These are phyloP conservation scores for Thalassarche chlororhynchos DNA, from an alignment of 2,113 vertebrate species.

Conservation along the genomic window DNA sequence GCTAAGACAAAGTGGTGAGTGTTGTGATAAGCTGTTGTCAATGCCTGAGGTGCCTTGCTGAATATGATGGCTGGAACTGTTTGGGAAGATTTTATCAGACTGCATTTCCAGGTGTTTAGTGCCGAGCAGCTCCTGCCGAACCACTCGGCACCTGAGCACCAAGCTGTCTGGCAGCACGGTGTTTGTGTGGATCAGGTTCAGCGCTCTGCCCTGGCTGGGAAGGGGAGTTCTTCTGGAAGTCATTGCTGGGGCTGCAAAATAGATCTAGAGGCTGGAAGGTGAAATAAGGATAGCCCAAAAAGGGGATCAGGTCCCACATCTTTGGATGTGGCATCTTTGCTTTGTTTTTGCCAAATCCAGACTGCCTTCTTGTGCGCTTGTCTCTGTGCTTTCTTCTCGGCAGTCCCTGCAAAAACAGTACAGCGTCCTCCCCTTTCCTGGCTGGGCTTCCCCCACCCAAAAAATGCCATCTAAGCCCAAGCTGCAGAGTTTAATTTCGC, in stretches of 20 bases:
- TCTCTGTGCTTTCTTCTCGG: background rate
- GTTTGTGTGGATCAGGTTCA: background rate
- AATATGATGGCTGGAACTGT: background rate
- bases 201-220: background rate
- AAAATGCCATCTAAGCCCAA: background rate
- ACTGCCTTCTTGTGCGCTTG: background rate
- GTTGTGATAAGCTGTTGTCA: background rate
- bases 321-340: background rate
- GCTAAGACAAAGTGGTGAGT: background rate
- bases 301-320: fast-evolving
- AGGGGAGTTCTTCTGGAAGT: background rate
- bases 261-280: background rate
- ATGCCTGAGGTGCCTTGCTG: background rate
- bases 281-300: background rate
- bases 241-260: background rate
- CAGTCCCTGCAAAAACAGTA: background rate
- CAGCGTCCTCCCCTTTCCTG: background rate
- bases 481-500: background rate
- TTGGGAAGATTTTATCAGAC: background rate
- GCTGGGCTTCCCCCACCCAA: background rate
- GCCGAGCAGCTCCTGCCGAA: background rate
- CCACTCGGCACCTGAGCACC: fast-evolving
- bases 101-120: background rate
- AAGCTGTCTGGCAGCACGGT: background rate
- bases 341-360: background rate